Evolutionary conservation across 2,113 vertebrate species (phyloP), one percentile per base, ranked within the genome.

Genomic region (Entelurus aequoreus): DNA sequence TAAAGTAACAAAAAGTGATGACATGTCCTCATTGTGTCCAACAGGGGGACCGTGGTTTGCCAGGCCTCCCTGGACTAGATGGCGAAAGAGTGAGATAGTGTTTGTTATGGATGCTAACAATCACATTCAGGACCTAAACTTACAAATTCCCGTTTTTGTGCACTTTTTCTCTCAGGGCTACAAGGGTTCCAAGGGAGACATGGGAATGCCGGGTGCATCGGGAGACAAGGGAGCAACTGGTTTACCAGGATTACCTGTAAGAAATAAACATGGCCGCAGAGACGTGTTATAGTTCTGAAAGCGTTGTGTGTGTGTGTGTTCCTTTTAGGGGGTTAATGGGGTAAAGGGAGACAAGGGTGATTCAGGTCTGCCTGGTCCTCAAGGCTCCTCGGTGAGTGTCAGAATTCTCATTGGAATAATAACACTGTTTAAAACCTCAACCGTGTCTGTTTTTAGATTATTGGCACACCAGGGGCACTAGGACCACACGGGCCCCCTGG

Each of bases 261-360:
- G 93, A 91, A 71, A 4, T 4, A 10, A 57, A 40, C 36, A 8
- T 55, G 5, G 14, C 37, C 16, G 4, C 12, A 12, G 40, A 13
- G 40, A 57, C 5, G 6, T 19, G 16, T 12, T 16, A 57, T 12
- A 46, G 42, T 46, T 46, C 46, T 62, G 6, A 19, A 60, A 54
- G 47, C 0, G 12, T 3, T 50, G 36, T 57, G 7, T 54, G 38
- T n/a, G n/a, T 56, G 21, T 28, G 28, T 44, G n/a, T 42, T 19
- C 10, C 42, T 46, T 11, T 5, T 15, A 99, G 97, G 96, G 97
- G 60, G 85, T 92, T 76, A 97, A 94, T 49, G 97, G 95, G 3
- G 49, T 89, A 8, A 98, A 94, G 82, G 97, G 95, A 0, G 96
- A 98, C 54, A 98, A 95, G 80, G 97, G 97, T 82, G 96, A 98